phyloP scores from a whole-genome alignment of 2,113 vertebrate species.

The Oxygymnocypris stewartii region DNA sequence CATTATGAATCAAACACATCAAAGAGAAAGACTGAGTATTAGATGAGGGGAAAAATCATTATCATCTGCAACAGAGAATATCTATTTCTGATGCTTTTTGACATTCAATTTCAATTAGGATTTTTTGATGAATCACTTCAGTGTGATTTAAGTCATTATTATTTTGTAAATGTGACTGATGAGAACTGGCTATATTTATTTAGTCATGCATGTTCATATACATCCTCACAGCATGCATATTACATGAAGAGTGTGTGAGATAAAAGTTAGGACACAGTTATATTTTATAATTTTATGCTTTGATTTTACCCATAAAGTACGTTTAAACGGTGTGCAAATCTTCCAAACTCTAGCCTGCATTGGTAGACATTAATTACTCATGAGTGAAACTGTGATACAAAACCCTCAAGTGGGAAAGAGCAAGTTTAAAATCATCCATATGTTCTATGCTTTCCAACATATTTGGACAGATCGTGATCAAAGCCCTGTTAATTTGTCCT shows the following conservation, averaged over 20 bases:
- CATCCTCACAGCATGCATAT: neutral
- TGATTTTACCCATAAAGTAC: neutral
- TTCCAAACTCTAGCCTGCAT: neutral
- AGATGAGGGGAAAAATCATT: neutral
- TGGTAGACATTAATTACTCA: neutral
- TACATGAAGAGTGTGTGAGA: neutral
- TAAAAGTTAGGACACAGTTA: neutral
- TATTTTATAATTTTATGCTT: neutral
- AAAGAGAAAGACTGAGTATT: slow-evolving; percentile 7
- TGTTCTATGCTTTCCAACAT: neutral
- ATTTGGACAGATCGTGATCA: slow-evolving; percentile 10
- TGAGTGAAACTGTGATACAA: neutral
- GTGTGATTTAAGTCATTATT: neutral
- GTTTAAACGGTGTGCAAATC: neutral
- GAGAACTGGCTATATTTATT: neutral
- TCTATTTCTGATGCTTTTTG: neutral
- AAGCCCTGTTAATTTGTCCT: slow-evolving; percentile 14
- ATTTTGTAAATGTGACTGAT: neutral
- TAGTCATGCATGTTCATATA: too few relatives aligned
- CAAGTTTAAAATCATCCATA: neutral
- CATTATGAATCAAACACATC: slow-evolving; percentile 7
- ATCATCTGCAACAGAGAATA: slow-evolving; percentile 10
- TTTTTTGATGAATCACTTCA: neutral
- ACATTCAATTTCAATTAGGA: neutral
- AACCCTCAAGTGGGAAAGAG: neutral